Percentiles rank a stretch among this genome's conserved stretches.
phyloP scores from a whole-genome alignment of 2,888 invertebrate species.

The Polylopha cassiicola region DNA sequence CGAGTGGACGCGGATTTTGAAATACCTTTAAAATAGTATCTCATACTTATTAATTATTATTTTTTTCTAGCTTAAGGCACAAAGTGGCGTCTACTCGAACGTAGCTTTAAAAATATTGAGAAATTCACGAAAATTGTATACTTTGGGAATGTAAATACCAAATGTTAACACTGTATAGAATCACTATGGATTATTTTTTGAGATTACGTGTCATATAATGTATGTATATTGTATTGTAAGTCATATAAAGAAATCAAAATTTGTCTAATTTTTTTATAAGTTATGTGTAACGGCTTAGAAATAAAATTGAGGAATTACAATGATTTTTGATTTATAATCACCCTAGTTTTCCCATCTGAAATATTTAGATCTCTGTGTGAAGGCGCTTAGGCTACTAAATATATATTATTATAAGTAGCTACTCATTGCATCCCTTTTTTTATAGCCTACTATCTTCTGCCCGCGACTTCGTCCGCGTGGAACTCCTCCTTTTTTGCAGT shows the following conservation, averaged over 20 bases:
- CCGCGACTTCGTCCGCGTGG: no score
- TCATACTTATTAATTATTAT: no score
- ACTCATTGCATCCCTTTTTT: no score
- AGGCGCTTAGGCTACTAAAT: no score
- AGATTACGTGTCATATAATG: constrained; percentile 60
- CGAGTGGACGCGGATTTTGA: no score
- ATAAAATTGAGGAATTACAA: constrained; percentile 56
- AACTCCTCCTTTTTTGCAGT: no score
- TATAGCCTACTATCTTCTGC: no score
- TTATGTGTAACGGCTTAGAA: constrained; percentile 64
- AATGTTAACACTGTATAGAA: constrained; percentile 56
- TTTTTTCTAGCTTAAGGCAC: no score
- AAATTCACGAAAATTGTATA: constrained; percentile 25
- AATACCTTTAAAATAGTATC: no score
- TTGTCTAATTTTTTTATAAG: constrained; percentile 55
- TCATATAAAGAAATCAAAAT: constrained; percentile 39
- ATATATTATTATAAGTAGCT: no score
- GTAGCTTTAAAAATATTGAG: constrained; percentile 6
- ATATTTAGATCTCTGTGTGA: no score
- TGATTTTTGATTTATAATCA: constrained; percentile 28
- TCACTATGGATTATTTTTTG: constrained; percentile 37
- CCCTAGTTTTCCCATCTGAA: constrained; percentile 5
- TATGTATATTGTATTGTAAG: constrained; percentile 34
- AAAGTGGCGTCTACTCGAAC: constrained; percentile 7
- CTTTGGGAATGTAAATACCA: constrained; percentile 41